phyloP scores from a whole-genome alignment of 2,113 vertebrate species.

The Lonchura striata region DNA sequence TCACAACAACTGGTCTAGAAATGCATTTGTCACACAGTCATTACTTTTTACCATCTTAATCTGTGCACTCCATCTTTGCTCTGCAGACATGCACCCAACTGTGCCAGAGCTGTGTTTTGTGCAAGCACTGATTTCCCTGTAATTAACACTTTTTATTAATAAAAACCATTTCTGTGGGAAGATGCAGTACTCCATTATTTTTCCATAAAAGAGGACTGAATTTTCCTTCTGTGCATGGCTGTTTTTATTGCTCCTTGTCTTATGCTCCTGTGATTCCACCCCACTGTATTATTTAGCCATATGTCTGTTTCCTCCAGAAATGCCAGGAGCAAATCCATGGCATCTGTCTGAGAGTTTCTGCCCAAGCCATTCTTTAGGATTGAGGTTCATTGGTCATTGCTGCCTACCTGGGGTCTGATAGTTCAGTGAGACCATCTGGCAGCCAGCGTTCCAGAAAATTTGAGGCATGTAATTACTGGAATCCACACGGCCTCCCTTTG shows the following conservation, averaged over 20 bases:
- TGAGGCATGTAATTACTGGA: constrained; percentile 99
- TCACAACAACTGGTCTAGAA: background rate
- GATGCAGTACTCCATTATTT: background rate
- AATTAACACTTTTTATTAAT: background rate
- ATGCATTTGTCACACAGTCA: background rate
- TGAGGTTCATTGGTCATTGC: constrained; percentile 60
- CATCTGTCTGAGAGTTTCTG: constrained; percentile 54
- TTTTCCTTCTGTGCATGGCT: background rate
- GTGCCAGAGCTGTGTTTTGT: background rate
- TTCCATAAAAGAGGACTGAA: background rate
- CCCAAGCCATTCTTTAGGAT: constrained; percentile 47
- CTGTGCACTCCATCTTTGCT: background rate
- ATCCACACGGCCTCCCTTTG: constrained; percentile 98
- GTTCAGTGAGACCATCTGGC: constrained; percentile 99
- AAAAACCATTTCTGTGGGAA: background rate
- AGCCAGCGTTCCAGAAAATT: constrained; percentile 99
- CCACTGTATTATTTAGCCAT: constrained; percentile 57
- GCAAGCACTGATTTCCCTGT: background rate
- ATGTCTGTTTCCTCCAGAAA: constrained; percentile 64
- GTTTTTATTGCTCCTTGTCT: constrained; percentile 7
- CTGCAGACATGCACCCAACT: background rate
- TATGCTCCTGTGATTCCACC: constrained; percentile 38
- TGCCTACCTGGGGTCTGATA: constrained; percentile 98
- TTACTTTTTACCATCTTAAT: background rate
- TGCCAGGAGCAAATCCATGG: constrained; percentile 60